Base-by-base conservation (phyloP, 2,888 invertebrate genomes). In the Rutpela maculata region DNA sequence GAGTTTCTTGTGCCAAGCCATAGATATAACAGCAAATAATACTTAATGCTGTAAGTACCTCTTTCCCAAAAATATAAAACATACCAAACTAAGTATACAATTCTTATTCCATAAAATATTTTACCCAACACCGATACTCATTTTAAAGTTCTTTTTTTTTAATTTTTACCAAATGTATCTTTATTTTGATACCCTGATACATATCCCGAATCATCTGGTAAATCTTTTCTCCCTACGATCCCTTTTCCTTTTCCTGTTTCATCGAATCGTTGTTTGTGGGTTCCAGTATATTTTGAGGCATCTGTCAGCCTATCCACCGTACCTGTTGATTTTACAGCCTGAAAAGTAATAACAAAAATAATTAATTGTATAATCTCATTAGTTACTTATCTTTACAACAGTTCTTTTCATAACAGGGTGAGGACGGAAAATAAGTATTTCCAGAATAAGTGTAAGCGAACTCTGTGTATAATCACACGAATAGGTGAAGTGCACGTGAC, bases 111-210 rank as follows among this genome's bases (percentile, higher is more conserved):
- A 26, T 26, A 26, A 15, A 43, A 43, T 43, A 12, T 12, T 18
- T 57, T 17, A 57, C 35, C 66, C 66, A 50, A 66, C 66, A 43
- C 50, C 66, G 17, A 19, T 66, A 57, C 26, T 5, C 19, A 1
- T 12, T 22, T 65, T 60, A 1, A 22, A 17, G 15, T 9, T 17
- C 15, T 26, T 7, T 66, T 19, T 19, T 19, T 43, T 66, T 55
- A 66, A 43, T 92, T 90, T 87, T 92, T 93, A 84, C 92, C 92
- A 88, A 93, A 95, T 0, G 94, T 92, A 88, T 96, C 94, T 90
- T 96, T 96, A 88, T 96, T 95, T 87, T 95, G 95, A 88, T 96
- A 97, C 18, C 96, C 97, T 57, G 93, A 92, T 74, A 97, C 97
- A 88, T 97, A 97, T 67, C 97, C 97, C 1, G 95, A 94, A 56